Evolutionary conservation across 2,888 invertebrate species (phyloP), one percentile per base, ranked within the genome.

Genomic region (Aphidoletes aphidimyza): DNA sequence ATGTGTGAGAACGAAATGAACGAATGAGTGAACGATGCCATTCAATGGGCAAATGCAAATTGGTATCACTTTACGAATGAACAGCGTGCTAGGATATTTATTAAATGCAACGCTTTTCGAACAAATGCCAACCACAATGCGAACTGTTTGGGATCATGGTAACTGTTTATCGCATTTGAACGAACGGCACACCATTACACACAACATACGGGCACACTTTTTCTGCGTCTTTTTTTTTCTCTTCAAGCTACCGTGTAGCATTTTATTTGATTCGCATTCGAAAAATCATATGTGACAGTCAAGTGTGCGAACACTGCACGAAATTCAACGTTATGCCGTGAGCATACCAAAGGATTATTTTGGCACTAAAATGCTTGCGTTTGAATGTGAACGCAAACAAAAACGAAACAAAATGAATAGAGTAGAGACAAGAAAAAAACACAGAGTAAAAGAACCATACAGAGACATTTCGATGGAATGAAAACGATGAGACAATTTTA

Each of bases 291-390:
- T 69, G 69, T 69, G 69, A 69, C 69, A 69, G 6, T 22, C 17
- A 6, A 6, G 22, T 54, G n/a, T 69, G 30, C 11, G 0, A 69
- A 69, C 11, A 69, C 11, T 14, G 30, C 14, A 30, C 34, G 30
- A 69, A 69, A 69, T 30, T 11, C 5, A 69, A 69, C 30, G 34
- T 69, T 30, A 69, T 30, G 69, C 69, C 69, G 34, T 30, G 69
- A 30, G 69, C 69, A 69, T 69, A 69, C 69, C 69, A 69, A 69
- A 69, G 69, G 69, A 69, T 69, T 69, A 69, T 69, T 69, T 69
- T n/a, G 34, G 69, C 69, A 69, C 69, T 69, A 69, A 69, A 69
- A 69, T 69, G 69, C 69, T n/a, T 19, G n/a, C 69, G 34, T 30
- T 54, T 17, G 1, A 54, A 30, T 30, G 30, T 69, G 30, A 69